Percentiles rank a stretch among this genome's conserved stretches.
These are phyloP conservation scores for Halichoerus grypus DNA, from an alignment of 2,113 vertebrate species.

Conservation along the genomic window DNA sequence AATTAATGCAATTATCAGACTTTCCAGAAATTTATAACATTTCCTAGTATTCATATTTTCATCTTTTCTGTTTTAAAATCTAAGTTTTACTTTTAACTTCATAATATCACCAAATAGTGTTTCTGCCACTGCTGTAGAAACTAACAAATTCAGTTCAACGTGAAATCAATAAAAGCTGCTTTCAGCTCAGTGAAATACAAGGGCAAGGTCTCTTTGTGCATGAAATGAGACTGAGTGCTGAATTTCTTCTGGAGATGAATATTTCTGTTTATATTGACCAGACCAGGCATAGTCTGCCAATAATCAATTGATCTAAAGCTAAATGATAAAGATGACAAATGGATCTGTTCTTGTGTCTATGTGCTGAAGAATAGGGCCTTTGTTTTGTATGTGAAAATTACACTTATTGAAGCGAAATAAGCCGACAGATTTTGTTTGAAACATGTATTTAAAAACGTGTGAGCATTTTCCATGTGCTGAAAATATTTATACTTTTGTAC, in stretches of 20 bases:
- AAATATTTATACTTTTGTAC: slow-evolving; percentile 63
- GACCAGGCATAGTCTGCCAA: slow-evolving; percentile 10
- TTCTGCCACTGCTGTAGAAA: slow-evolving; percentile 59
- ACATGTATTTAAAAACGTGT: slow-evolving; percentile 43
- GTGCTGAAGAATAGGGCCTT: slow-evolving; percentile 39
- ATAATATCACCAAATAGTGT: slow-evolving; percentile 51
- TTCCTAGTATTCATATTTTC: background rate
- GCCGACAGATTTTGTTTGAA: slow-evolving; percentile 37
- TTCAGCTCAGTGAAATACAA: slow-evolving; percentile 68
- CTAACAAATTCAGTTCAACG: slow-evolving; percentile 59
- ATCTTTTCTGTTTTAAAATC: slow-evolving; percentile 26
- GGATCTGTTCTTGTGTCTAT: background rate
- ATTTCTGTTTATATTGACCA: slow-evolving; percentile 74
- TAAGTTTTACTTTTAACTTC: background rate
- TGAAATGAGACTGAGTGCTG: slow-evolving; percentile 27
- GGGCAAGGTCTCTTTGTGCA: slow-evolving; percentile 60
- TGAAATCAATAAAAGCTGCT: slow-evolving; percentile 69
- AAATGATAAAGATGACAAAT: slow-evolving; percentile 47
- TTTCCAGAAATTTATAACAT: background rate
- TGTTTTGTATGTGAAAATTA: slow-evolving; percentile 41
- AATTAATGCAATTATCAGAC: slow-evolving; percentile 2
- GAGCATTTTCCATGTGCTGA: slow-evolving; percentile 38
- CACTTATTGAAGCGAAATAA: slow-evolving; percentile 62
- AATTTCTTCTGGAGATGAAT: slow-evolving; percentile 58
- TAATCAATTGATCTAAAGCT: slow-evolving; percentile 65